A percentile compares a stretch with the other conserved stretches of the same genome.
Evolutionary conservation across 2,797 vertebrate species (phyloP).

Genomic region (Coregonus suidteri): DNA sequence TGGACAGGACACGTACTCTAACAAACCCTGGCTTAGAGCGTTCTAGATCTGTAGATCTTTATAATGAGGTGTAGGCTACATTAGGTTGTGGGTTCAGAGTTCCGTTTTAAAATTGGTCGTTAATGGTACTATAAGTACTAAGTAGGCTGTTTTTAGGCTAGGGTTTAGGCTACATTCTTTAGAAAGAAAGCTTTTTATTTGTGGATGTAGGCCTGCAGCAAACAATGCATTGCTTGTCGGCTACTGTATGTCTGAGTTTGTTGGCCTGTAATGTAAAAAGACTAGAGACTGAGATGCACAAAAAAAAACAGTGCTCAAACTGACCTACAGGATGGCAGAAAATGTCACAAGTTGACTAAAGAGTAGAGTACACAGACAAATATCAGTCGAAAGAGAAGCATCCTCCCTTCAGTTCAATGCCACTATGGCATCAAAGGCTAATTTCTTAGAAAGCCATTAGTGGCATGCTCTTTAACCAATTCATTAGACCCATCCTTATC

Average conservation of each 20-base stretch:
- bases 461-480: not conserved
- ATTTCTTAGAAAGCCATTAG: not conserved
- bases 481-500: not conserved
- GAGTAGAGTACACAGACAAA: not conserved
- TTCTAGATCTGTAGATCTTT: not conserved
- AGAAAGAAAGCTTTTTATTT: too few species aligned
- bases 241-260: not conserved
- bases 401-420: not conserved
- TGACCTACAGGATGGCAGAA: too few species aligned
- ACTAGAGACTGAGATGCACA: not conserved
- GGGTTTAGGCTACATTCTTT: not conserved
- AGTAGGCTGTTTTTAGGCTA: too few species aligned
- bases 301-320: too few species aligned
- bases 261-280: not conserved
- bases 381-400: not conserved
- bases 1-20: not conserved
- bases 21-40: not conserved
- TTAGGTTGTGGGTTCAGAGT: not conserved
- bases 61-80: not conserved
- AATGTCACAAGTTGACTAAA: not conserved
- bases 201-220: not conserved
- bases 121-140: not conserved
- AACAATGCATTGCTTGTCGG: not conserved
- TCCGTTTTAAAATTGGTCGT: not conserved
- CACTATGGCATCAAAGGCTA: not conserved